Conservation (phyloP, 2,888 invertebrate species). For the Agrenia bidenticulata region DNA sequence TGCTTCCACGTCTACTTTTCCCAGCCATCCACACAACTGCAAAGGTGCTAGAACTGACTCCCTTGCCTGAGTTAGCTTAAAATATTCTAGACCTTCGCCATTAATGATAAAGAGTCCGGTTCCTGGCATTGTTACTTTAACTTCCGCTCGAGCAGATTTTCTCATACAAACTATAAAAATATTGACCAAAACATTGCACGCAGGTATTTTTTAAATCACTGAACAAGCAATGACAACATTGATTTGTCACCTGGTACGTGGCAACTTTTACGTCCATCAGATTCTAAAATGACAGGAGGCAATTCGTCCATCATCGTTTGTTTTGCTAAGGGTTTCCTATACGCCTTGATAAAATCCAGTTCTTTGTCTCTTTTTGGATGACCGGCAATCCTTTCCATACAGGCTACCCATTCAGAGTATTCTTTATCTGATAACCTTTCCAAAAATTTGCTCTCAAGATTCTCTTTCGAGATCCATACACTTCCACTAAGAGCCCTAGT, state of each 20-base stretch:
- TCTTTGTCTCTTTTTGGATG: conserved; percentile 71
- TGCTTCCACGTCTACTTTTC: conserved; percentile 80
- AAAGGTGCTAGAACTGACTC: conserved; percentile 84
- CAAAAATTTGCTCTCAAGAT: conserved; percentile 66
- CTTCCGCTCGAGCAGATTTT: conserved; percentile 72
- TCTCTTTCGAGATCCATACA: conserved; percentile 68
- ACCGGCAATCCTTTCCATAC: conserved; percentile 69
- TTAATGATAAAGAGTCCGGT: conserved; percentile 74
- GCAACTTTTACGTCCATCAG: conserved; percentile 70
- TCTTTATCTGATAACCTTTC: conserved; percentile 63
- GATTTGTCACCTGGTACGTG: conserved; percentile 65
- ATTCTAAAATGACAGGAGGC: conserved; percentile 63
- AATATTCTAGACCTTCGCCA: conserved; percentile 72
- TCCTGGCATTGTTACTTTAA: conserved; percentile 78
- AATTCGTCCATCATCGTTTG: conserved; percentile 65
- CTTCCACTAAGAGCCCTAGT: conserved; percentile 56
- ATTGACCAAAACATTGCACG: background rate
- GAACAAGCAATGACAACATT: conserved; percentile 15
- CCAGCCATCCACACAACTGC: conserved; percentile 72
- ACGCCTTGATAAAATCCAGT: conserved; percentile 73
- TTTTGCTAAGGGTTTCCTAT: conserved; percentile 64
- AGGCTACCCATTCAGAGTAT: conserved; percentile 70
- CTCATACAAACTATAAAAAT: conserved; percentile 55
- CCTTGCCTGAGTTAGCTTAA: conserved; percentile 68
- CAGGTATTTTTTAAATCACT: conserved; percentile 14